phyloP scores from a whole-genome alignment of 2,888 invertebrate species.

The Eristalis intricaria region DNA sequence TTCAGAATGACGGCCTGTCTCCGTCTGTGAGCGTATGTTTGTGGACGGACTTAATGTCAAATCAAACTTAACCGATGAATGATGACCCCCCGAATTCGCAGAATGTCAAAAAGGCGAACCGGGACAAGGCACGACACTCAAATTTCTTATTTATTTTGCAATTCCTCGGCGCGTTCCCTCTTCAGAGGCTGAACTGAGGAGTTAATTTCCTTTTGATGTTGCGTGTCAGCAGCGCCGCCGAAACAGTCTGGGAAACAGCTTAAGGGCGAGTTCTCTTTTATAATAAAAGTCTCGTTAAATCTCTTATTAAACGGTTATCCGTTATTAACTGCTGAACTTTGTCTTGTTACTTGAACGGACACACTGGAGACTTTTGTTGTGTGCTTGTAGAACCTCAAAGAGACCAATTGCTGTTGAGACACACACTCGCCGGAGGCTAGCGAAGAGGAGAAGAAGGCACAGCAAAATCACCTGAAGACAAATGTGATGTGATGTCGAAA shows the following conservation, averaged over 20 bases:
- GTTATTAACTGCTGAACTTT: conserved; percentile 61
- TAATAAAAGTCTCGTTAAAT: conserved; percentile 36
- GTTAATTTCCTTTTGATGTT: conserved; percentile 39
- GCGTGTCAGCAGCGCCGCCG: conserved; percentile 13
- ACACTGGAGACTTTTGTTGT: background rate
- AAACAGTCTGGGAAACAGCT: conserved; percentile 39
- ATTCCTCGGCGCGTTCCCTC: background rate
- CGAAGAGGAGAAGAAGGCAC: background rate
- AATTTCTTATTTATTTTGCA: background rate
- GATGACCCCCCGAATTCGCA: conserved; percentile 57
- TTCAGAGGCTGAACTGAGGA: conserved; percentile 6
- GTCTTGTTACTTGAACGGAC: conserved; percentile 4
- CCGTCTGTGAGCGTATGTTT: no score
- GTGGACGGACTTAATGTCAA: background rate
- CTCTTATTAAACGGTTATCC: conserved; percentile 52
- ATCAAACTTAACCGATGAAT: conserved; percentile 39
- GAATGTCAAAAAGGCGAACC: conserved; percentile 9
- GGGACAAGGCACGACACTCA: background rate
- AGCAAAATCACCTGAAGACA: background rate
- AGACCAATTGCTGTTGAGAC: conserved; percentile 25
- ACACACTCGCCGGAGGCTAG: conserved; percentile 4
- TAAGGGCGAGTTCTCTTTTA: conserved; percentile 31
- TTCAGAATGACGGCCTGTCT: conserved; percentile 4
- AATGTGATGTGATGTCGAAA: conserved; percentile 27
- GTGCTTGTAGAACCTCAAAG: conserved; percentile 28